Evolutionary conservation across 2,113 vertebrate species (phyloP), one percentile per base, ranked within the genome.

Genomic region (Psophia crepitans): DNA sequence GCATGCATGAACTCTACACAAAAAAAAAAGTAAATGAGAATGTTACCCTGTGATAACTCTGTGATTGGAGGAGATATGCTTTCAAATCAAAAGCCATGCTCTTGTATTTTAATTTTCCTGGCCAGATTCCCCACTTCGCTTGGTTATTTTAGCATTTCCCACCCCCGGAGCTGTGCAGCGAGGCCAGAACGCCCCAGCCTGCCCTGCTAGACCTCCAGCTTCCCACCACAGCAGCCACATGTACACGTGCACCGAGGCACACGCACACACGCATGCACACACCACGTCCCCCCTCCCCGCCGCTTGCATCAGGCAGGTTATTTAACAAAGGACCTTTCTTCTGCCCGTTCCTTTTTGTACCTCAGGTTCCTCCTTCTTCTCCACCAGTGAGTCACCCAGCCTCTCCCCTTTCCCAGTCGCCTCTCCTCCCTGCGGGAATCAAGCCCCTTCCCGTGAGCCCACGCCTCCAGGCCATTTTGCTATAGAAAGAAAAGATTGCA

Each of bases 41-140:
- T 94, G 95, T 95, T 95, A 96, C 95, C 96, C 84, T 96, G 95
- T 95, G 94, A 94, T 88, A 97, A 94, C 70, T 96, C 96, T 95
- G 95, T 95, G 97, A 91, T 95, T 95, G 96, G 94, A 95, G 91
- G 94, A 96, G 95, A 91, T 95, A 95, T 92, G 89, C 84, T 95
- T 97, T 97, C 92, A 87, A 95, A 89, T 89, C 95, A 84, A 96
- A 95, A 97, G 96, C 77, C 90, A 94, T 68, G 61, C 44, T 95
- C 94, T 96, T 96, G 96, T 90, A 95, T 78, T 94, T 88, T 84
- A 90, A 94, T 84, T 96, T 96, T 97, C 71, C 86, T 93, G 95
- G 95, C 94, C 87, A 97, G 81, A 82, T 73, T 75, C 69, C 91
- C 89, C 74, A 84, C 63, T 92, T 87, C 7, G 0, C 87, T 92